Percentiles rank a stretch among this genome's conserved stretches.
These are phyloP conservation scores for Eidolon dupreanum DNA, from an alignment of 2,797 vertebrate species.

Conservation along the genomic window DNA sequence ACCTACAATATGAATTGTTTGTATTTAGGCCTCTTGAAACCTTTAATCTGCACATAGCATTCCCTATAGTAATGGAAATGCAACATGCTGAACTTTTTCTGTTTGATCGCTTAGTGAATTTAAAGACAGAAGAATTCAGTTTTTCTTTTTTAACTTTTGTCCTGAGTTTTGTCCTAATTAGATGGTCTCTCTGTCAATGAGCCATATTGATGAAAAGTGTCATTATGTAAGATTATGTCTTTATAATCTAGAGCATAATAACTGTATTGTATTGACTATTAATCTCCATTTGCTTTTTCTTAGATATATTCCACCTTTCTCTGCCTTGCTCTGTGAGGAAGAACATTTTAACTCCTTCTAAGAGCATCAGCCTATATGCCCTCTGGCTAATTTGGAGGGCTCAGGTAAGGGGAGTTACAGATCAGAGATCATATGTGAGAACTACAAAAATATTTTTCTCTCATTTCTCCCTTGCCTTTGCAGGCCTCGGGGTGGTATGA, in stretches of 20 bases:
- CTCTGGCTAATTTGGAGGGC: not conserved
- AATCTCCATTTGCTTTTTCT: not conserved
- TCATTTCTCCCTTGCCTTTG: not conserved
- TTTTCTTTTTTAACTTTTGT: too few relatives aligned
- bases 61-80: not conserved
- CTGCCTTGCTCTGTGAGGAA: accelerated
- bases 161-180: not conserved
- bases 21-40: not conserved
- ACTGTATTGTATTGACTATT: not conserved
- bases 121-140: not conserved
- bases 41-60: not conserved
- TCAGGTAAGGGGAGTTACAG: not conserved
- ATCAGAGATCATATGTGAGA: not conserved
- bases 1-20: not conserved
- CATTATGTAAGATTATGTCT: not conserved
- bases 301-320: not conserved
- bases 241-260: not conserved
- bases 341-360: not conserved
- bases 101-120: not conserved
- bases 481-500: accelerated
- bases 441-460: not conserved
- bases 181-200: not conserved
- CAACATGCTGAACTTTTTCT: not conserved
- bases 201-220: not conserved
- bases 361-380: not conserved